phyloP scores from a whole-genome alignment of 2,888 invertebrate species.

The Hecatera dysodea region DNA sequence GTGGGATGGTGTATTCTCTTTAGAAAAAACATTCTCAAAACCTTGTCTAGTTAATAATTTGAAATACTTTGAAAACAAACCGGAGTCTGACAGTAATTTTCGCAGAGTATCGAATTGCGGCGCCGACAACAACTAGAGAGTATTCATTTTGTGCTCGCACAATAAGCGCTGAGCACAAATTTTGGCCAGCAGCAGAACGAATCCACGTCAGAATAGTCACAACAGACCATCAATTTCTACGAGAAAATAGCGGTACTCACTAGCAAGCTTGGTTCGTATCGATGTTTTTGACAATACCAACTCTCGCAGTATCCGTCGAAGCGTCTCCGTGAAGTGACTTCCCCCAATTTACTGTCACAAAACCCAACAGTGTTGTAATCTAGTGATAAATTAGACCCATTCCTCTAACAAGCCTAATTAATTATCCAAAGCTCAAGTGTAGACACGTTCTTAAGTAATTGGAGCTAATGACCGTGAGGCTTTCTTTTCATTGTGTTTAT shows the following conservation, averaged over 20 bases:
- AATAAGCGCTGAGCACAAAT: neutral
- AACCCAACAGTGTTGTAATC: neutral
- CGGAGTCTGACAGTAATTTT: neutral
- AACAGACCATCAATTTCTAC: neutral
- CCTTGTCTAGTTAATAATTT: too few relatives aligned
- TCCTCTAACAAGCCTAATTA: constrained; percentile 31
- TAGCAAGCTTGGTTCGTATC: neutral
- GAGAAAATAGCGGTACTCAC: neutral
- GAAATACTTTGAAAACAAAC: too few relatives aligned
- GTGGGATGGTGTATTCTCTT: too few relatives aligned
- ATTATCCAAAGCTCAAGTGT: constrained; percentile 46
- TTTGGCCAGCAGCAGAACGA: neutral
- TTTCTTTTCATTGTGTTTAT: constrained; percentile 64
- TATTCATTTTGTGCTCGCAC: neutral
- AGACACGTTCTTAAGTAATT: constrained; percentile 57
- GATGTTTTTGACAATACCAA: neutral
- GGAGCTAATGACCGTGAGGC: constrained; percentile 58
- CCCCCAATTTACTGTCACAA: neutral
- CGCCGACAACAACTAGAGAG: neutral
- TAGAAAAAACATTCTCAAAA: too few relatives aligned
- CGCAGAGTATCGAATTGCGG: neutral
- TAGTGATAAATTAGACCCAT: constrained; percentile 15
- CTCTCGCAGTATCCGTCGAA: neutral
- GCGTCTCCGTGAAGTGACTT: neutral
- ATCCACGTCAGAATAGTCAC: neutral